A percentile compares a stretch with the other conserved stretches of the same genome.
Conservation (phyloP, 2,797 vertebrate species). For the Merluccius polli region DNA sequence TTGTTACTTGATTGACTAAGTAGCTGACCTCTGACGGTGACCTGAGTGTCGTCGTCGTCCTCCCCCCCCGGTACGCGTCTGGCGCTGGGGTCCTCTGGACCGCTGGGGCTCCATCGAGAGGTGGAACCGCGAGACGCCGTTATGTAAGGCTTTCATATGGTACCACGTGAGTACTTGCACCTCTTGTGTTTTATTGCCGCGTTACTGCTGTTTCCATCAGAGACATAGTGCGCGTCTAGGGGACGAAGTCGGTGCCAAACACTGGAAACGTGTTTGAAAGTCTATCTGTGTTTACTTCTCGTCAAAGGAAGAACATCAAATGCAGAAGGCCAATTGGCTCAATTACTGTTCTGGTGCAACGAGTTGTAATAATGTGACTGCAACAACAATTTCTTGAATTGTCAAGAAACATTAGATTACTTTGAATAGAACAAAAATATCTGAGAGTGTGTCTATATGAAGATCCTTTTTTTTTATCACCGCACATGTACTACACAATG, state of each 20-base stretch:
- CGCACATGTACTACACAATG: no score
- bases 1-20: conserved; percentile 67
- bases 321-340: not conserved
- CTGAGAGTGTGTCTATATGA: no score
- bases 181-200: conserved; percentile 15
- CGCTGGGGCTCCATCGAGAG: not conserved
- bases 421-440: not conserved
- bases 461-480: no score
- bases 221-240: not conserved
- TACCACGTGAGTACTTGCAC: conserved; percentile 17
- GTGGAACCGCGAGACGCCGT: not conserved
- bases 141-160: not conserved
- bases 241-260: not conserved
- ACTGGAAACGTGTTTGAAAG: not conserved
- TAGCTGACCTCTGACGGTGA: conserved; percentile 57
- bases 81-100: conserved; percentile 5
- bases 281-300: not conserved
- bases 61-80: conserved; percentile 33
- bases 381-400: not conserved
- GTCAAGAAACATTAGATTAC: not conserved
- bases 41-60: conserved; percentile 9
- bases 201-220: conserved; percentile 8
- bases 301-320: not conserved
- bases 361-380: not conserved
- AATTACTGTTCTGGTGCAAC: no score